Base-by-base conservation (phyloP, 2,113 vertebrate species). In the Numenius arquata region DNA sequence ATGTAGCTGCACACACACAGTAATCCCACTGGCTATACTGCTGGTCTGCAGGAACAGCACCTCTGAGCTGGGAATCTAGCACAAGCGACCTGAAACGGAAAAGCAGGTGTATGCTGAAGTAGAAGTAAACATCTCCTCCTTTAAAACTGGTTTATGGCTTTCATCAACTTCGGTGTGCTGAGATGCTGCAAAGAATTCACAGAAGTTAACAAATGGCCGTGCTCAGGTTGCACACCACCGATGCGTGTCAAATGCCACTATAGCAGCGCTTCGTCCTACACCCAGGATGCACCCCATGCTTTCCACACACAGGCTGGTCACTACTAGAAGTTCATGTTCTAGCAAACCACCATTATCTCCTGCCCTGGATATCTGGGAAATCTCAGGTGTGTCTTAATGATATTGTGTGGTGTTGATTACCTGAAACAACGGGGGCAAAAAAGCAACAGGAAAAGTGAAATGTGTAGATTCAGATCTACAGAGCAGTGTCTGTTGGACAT, bases 331-430 rank as follows among this genome's bases (percentile, higher is more conserved):
- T 16, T 58, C 67, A 53, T 6, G 20, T 32, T 81, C 84, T 40
- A 62, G 47, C 50, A 73, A 80, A 62, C 5, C 38, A 91, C 19
- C 18, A 3, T 34, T n/a, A 38, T 26, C 9, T 84, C 40, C 47
- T 59, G n/a, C 25, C 15, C 4, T 14, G 6, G 8, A 18, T 43
- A 22, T 21, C 8, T 30, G 36, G 27, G 25, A 62, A 62, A 53
- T 70, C 29, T 34, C 59, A 73, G 27, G 7, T 9, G 36, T 4
- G 19, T 8, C 45, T 76, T 25, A 15, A 15, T 27, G 36, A 38
- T 16, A 40, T 12, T 0, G 0, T 32, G 25, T 29, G 15, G 17
- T n/a, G 5, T 4, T 30, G 15, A 34, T 20, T 40, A 53, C 4
- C 8, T 9, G 45, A 70, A 80, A 61, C 40, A 52, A 23, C 0